Percentiles rank a stretch among this genome's conserved stretches.
Evolutionary conservation across 2,888 invertebrate genomes (phyloP).

Genomic region (Petrolisthes cinctipes): DNA sequence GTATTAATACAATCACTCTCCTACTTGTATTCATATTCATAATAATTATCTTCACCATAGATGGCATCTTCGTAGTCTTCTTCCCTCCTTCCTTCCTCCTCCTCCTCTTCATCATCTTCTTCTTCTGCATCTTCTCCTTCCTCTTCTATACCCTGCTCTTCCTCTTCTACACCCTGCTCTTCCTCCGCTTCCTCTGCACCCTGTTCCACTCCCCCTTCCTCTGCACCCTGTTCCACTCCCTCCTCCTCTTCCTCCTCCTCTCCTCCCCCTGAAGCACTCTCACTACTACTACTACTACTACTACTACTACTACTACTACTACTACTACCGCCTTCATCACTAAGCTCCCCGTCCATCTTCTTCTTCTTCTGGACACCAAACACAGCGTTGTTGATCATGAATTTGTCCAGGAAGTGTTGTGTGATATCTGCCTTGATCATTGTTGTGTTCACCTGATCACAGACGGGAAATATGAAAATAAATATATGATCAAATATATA

Average conservation of each 20-base stretch:
- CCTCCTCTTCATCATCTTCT: background rate
- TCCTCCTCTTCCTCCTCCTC: background rate
- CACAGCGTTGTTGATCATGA: too few relatives aligned
- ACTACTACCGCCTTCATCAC: too few relatives aligned
- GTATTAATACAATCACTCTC: too few relatives aligned
- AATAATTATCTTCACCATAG: background rate
- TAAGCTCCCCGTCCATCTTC: too few relatives aligned
- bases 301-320: background rate
- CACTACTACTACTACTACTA: background rate
- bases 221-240: background rate
- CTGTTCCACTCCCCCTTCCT: constrained; percentile 9
- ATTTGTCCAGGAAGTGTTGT: too few relatives aligned
- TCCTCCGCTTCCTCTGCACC: background rate
- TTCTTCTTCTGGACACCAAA: too few relatives aligned
- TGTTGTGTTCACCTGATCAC: too few relatives aligned
- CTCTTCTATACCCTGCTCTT: background rate
- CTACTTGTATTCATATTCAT: too few relatives aligned
- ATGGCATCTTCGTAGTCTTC: background rate
- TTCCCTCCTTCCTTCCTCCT: background rate
- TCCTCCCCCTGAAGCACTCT: background rate
- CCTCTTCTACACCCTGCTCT: constrained; percentile 1
- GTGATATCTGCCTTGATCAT: too few relatives aligned
- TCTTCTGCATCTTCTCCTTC: background rate
- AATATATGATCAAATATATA: too few relatives aligned
- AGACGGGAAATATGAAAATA: too few relatives aligned